These are phyloP conservation scores for Zeuzera pyrina DNA, from an alignment of 2,888 invertebrate genomes.

Conservation along the genomic window DNA sequence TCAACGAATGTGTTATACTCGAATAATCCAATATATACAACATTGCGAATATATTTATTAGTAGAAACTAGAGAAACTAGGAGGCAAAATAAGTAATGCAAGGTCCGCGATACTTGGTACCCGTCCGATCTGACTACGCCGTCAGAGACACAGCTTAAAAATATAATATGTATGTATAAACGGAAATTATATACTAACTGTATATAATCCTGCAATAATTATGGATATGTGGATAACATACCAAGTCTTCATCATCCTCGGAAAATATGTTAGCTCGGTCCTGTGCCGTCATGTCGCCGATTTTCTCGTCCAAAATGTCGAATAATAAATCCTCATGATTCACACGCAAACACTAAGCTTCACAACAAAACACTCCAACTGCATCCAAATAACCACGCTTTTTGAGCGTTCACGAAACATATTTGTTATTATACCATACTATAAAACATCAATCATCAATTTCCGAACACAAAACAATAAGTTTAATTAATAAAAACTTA, in stretches of 20 bases:
- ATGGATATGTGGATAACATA: slow-evolving; percentile 39
- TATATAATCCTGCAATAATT: no score
- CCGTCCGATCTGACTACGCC: slow-evolving; percentile 38
- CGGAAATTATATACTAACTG: no score
- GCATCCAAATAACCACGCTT: slow-evolving; percentile 44
- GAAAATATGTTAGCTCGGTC: slow-evolving; percentile 58
- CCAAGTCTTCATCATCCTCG: slow-evolving; percentile 64
- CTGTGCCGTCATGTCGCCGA: slow-evolving; percentile 54
- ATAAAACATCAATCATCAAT: no score
- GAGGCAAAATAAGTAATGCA: no score
- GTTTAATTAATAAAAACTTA: no score
- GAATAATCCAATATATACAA: no score
- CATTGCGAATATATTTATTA: no score
- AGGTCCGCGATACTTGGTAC: slow-evolving; percentile 36
- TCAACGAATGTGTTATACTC: no score
- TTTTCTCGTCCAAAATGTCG: slow-evolving; percentile 30
- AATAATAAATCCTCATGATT: slow-evolving; percentile 47
- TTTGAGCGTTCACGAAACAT: slow-evolving; percentile 7
- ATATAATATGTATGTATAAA: no score
- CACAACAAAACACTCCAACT: slow-evolving; percentile 52
- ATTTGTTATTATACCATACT: no score
- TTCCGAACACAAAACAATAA: no score
- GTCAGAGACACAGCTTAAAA: slow-evolving; percentile 28
- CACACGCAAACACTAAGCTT: slow-evolving; percentile 40
- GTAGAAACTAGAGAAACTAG: no score